Conservation (phyloP, 2,797 vertebrate species). For the Echeneis naucrates region DNA sequence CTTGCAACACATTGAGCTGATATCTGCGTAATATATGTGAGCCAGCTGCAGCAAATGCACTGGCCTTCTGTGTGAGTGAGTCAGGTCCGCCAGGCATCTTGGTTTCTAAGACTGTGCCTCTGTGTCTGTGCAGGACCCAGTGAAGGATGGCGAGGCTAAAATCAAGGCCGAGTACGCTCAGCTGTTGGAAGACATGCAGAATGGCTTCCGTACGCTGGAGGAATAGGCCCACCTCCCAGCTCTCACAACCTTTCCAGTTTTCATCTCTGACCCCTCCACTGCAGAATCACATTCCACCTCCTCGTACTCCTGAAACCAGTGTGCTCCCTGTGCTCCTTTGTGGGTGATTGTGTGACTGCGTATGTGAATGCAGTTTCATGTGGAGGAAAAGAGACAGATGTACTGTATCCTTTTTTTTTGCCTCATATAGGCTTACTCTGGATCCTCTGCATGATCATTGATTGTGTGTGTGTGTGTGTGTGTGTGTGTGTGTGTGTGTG, state of each 20-base stretch:
- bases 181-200: constrained; percentile 98
- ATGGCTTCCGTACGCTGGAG: constrained; percentile 94
- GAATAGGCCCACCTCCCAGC: constrained; percentile 67
- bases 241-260: constrained; percentile 25
- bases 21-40: background rate
- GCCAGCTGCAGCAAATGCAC: too few relatives aligned
- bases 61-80: too few relatives aligned
- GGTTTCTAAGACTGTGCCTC: constrained; percentile 52
- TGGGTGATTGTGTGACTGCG: constrained; percentile 59
- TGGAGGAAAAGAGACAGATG: constrained; percentile 79
- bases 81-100: too few relatives aligned
- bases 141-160: constrained; percentile 95
- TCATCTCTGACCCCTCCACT: constrained; percentile 63
- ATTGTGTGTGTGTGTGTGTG: constrained; percentile 15
- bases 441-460: constrained; percentile 71
- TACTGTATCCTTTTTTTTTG: constrained; percentile 79
- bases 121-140: constrained; percentile 86
- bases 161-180: constrained; percentile 94
- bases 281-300: constrained; percentile 82
- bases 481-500: constrained; percentile 11
- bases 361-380: constrained; percentile 49
- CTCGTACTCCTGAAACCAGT: constrained; percentile 50
- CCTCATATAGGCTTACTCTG: constrained; percentile 68
- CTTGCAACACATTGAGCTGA: background rate
- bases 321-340: constrained; percentile 60